Percentiles rank a stretch among this genome's conserved stretches.
Evolutionary conservation across 2,888 invertebrate genomes (phyloP).

Genomic region (Yponomeuta plumbellus): DNA sequence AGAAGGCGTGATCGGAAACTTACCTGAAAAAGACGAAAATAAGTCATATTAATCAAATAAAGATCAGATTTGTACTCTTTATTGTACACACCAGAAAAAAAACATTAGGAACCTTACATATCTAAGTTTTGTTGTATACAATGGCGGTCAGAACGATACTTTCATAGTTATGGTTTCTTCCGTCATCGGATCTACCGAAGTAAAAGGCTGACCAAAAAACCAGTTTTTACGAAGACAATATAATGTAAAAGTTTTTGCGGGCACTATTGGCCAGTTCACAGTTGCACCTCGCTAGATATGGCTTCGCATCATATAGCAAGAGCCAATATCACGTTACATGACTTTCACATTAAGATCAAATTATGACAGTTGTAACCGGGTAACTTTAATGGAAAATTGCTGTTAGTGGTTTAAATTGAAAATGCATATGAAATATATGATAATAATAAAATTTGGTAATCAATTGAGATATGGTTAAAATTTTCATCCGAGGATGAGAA

Average conservation of each 20-base stretch:
- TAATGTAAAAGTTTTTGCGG: not conserved
- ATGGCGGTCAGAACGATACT: no score
- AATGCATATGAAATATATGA: not conserved
- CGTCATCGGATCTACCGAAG: no score
- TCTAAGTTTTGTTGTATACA: no score
- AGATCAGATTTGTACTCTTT: no score
- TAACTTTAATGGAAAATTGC: not conserved
- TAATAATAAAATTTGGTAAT: not conserved
- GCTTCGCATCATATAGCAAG: not conserved
- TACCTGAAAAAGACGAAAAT: not conserved
- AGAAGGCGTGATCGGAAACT: not conserved
- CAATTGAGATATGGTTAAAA: not conserved
- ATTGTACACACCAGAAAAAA: no score
- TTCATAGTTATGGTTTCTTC: no score
- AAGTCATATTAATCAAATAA: not conserved
- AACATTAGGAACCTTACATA: no score
- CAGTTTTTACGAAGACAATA: not conserved
- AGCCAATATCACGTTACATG: constrained; percentile 13
- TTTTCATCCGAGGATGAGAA: not conserved
- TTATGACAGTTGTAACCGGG: not conserved
- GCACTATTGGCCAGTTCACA: not conserved
- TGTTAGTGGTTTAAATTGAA: not conserved
- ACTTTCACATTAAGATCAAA: constrained; percentile 18
- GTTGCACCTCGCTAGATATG: not conserved
- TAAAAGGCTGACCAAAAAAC: no score